phyloP scores from a whole-genome alignment of 2,797 vertebrate genomes.

The Lemur catta region DNA sequence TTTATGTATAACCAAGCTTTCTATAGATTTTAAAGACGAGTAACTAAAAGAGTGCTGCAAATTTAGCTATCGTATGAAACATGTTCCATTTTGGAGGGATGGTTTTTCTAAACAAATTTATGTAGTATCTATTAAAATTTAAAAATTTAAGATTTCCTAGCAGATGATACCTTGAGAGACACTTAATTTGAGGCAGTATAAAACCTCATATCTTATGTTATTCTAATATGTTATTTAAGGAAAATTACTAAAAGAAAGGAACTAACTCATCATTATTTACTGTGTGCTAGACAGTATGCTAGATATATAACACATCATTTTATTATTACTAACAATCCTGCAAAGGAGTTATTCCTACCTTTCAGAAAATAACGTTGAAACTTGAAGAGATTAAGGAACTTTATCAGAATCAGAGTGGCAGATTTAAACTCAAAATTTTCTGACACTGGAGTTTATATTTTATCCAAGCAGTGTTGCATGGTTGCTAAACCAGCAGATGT shows the following conservation, averaged over 20 bases:
- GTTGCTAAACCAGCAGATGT: neutral
- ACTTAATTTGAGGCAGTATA: neutral
- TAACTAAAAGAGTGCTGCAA: neutral
- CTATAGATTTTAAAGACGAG: slow-evolving; percentile 12
- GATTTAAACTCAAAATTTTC: slow-evolving; percentile 27
- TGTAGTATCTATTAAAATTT: neutral
- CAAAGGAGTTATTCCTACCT: neutral
- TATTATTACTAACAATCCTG: neutral
- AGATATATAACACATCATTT: neutral
- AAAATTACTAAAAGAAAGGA: neutral
- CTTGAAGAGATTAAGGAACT: neutral
- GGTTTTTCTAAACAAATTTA: neutral
- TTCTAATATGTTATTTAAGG: neutral
- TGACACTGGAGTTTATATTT: neutral
- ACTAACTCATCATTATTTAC: neutral
- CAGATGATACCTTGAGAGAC: neutral
- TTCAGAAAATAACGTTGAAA: neutral
- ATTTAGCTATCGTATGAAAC: neutral
- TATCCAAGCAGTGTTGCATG: neutral
- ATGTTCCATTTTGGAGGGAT: neutral
- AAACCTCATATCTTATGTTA: neutral
- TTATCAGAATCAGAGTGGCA: neutral
- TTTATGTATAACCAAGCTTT: neutral
- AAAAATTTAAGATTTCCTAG: neutral
- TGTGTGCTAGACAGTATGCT: neutral